Conservation (phyloP, 2,888 invertebrate genomes). For the Oscheius sp. region DNA sequence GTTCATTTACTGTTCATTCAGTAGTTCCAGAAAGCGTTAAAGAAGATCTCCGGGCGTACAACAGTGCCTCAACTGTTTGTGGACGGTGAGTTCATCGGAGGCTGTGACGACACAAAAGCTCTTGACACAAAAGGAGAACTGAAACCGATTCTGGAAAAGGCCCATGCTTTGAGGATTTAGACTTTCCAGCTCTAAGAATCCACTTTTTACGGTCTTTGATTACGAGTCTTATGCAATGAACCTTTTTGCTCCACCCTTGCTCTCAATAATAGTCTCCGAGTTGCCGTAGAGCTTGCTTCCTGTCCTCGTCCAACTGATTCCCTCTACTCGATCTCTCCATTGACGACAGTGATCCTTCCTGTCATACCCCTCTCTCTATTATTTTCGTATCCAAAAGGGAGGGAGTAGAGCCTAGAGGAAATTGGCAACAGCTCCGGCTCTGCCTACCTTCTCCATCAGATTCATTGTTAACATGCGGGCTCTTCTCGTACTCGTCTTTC, state of each 20-base stretch:
- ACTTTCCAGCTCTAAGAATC: too few species aligned
- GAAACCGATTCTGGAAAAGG: constrained; percentile 48
- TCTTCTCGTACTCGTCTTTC: constrained; percentile 13
- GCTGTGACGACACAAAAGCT: constrained; percentile 53
- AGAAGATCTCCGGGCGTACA: constrained; percentile 55
- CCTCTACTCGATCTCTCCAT: background rate
- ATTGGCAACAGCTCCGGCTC: constrained; percentile 18
- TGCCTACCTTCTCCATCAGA: constrained; percentile 8
- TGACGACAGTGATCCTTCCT: constrained; percentile 23
- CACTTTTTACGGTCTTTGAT: too few species aligned
- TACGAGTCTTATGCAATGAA: too few species aligned
- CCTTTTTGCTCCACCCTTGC: too few species aligned
- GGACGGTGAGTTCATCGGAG: constrained; percentile 61
- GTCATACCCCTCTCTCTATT: constrained; percentile 22
- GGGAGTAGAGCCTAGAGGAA: constrained; percentile 13
- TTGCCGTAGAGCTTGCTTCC: too few species aligned
- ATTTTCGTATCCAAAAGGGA: constrained; percentile 4
- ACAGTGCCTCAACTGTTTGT: constrained; percentile 64
- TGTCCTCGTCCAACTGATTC: background rate
- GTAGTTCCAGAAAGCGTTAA: constrained; percentile 49
- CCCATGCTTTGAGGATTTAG: constrained; percentile 41
- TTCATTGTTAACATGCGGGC: constrained; percentile 32
- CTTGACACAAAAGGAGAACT: constrained; percentile 55
- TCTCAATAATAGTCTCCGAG: too few species aligned
- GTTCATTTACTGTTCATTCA: background rate